Base-by-base conservation (phyloP, 2,888 invertebrate species). In the Gastracanthus pulcherrimus region DNA sequence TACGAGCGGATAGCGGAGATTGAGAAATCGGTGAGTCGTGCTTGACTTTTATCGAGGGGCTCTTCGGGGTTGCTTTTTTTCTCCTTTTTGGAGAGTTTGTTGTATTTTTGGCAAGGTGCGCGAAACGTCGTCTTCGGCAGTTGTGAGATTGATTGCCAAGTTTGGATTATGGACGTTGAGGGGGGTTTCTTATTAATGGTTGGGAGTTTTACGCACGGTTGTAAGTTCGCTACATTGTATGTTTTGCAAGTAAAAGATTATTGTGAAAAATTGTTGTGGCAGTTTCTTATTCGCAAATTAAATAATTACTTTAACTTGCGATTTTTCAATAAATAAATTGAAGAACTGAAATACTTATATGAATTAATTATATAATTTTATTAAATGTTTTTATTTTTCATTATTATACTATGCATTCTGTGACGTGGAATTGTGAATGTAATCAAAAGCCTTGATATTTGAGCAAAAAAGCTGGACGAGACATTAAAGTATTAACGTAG, bases 1-100 rank as follows among this genome's bases (percentile, higher is more conserved):
- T 38, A 64, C 45, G 48, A 26, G 55, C 41, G 19, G 5, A 16
- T 19, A 23, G 26, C 23, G 51, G 69, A 48, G 48, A 60, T 77
- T 51, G 70, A 70, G 48, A 45, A 77, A 62, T 62, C 51, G 77
- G 77, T 77, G 77, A 77, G 77, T 71, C 26, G 29, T 2, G 34
- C 58, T 58, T 36, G 29, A 58, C 41, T 41, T 41, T 38, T 55
- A 70, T 34, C 19, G 16, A 16, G 45, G 67, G 45, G 16, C n/a
- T 13, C 23, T 3, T 13, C 23, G 19, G n/a, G 23, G 23, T n/a
- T 26, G 13, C 5, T 7, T 0, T 38, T 41, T 41, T 66, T 9
- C 16, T 23, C 19, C 34, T 6, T 19, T 1, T 41, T 11, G n/a
- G 2, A 45, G 13, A n/a, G 13, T 45, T 45, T 45, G 3, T 45